Evolutionary conservation across 2,888 invertebrate genomes (phyloP), one percentile per base, ranked within the genome.

Genomic region (Dorcus parallelipipedus): DNA sequence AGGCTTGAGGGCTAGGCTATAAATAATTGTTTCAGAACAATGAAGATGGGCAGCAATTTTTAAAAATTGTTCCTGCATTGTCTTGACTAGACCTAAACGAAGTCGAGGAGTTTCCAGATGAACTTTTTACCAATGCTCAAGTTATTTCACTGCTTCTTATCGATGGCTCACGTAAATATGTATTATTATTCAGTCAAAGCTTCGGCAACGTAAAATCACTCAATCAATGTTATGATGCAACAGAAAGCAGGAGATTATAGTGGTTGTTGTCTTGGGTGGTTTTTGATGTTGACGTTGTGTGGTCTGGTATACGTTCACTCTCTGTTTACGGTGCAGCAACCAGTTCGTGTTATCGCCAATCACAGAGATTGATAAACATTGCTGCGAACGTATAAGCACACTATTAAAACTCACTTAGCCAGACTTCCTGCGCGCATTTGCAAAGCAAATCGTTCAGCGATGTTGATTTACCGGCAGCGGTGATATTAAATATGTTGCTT

Each of bases 401-500:
- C 42, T 42, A 42, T 45, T 45, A 45, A 45, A 45, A 45, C 23
- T 45, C 45, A 45, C n/a, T 45, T 45, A 45, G 23, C 45, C 23
- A 23, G 45, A 45, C 45, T 45, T 45, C 45, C 45, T 45, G 20
- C 3, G 45, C 45, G 23, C 9, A 45, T 45, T 45, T 45, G 14
- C 45, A 45, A 45, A 17, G 45, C 45, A 45, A 45, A 45, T 45
- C 45, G 45, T 20, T n/a, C 3, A 23, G 4, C 3, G 17, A 20
- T 45, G 45, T 45, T 45, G 8, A 45, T 45, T 17, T 20, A 10
- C 9, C 45, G 26, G 26, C 26, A 33, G 7, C 26, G 7, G 26
- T 33, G 26, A 33, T 33, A 33, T 33, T 33, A 5, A 33, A 33
- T 33, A 33, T 33, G 26, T 33, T 33, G 26, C 26, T 33, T 33